Percentiles rank a stretch among this genome's conserved stretches.
Conservation (phyloP, 1,140 invertebrate species). For the Eupristina koningsbergeri region DNA sequence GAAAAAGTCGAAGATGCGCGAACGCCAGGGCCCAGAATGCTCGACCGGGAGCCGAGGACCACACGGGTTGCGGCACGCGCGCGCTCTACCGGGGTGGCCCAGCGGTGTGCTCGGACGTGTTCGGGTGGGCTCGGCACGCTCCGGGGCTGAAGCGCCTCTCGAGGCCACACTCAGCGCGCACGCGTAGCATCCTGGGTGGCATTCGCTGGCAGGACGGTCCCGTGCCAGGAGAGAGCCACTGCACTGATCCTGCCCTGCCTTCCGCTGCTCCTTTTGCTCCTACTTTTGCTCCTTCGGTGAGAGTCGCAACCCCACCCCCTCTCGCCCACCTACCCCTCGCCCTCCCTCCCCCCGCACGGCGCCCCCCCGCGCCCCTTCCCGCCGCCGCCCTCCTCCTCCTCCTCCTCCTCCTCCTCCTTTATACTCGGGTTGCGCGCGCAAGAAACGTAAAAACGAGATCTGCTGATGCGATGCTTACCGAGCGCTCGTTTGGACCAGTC, state of each 20-base stretch:
- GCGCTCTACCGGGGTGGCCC: conserved; percentile 74
- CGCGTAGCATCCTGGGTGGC: conserved; percentile 73
- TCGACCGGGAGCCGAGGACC: conserved; percentile 60
- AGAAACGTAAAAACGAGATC: neutral
- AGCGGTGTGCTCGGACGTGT: conserved; percentile 55
- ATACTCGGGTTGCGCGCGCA: too few species aligned
- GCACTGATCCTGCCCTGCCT: neutral
- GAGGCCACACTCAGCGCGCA: conserved; percentile 73
- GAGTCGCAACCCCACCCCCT: too few species aligned
- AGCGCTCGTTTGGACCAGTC: too few species aligned
- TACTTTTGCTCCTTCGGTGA: too few species aligned
- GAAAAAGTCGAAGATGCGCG: conserved; percentile 44
- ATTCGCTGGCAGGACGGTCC: conserved; percentile 69
- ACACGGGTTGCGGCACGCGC: conserved; percentile 74
- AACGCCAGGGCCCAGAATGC: conserved; percentile 24
- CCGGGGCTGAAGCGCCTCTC: conserved; percentile 39
- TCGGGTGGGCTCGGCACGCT: conserved; percentile 65
- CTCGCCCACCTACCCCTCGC: too few species aligned
- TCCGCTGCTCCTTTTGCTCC: conserved; percentile 27
- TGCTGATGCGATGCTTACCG: too few species aligned
- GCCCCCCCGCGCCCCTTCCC: too few species aligned
- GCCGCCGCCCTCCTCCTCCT: neutral
- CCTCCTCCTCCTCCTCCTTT: conserved; percentile 9
- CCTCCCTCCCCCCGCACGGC: too few species aligned
- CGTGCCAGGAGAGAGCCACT: conserved; percentile 32